These are phyloP conservation scores for Oryctolagus cuniculus DNA, from an alignment of 2,113 vertebrate genomes.

Conservation along the genomic window DNA sequence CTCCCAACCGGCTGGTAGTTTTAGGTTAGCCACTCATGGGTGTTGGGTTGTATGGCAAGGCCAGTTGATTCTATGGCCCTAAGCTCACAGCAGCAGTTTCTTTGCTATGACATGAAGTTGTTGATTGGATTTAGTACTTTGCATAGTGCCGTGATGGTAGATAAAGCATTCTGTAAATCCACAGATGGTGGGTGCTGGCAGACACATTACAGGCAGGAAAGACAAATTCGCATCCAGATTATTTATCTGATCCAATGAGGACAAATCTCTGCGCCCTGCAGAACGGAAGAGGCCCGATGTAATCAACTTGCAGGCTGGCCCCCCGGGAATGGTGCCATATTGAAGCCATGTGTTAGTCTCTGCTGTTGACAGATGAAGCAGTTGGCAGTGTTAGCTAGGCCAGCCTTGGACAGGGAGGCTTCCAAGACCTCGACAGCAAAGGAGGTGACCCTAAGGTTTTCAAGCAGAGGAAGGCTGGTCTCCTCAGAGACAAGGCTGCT, in stretches of 20 bases:
- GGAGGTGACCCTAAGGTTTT: conserved; percentile 22
- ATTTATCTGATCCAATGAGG: background rate
- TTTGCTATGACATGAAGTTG: conserved; percentile 13
- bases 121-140: conserved; percentile 41
- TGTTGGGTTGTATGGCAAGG: background rate
- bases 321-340: background rate
- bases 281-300: background rate
- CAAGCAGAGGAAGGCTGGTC: background rate
- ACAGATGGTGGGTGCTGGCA: background rate
- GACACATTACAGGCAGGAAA: background rate
- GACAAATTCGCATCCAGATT: background rate
- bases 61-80: background rate
- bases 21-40: background rate
- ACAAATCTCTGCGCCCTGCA: background rate
- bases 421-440: background rate
- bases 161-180: background rate
- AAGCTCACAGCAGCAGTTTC: background rate
- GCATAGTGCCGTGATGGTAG: background rate
- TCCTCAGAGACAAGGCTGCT: background rate
- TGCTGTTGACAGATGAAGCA: background rate
- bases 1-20: background rate
- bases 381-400: background rate
- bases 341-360: background rate
- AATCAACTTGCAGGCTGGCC: background rate
- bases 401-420: background rate